Percentiles rank a stretch among this genome's conserved stretches.
Conservation (phyloP, 2,888 invertebrate genomes). For the Brachyptera putata region DNA sequence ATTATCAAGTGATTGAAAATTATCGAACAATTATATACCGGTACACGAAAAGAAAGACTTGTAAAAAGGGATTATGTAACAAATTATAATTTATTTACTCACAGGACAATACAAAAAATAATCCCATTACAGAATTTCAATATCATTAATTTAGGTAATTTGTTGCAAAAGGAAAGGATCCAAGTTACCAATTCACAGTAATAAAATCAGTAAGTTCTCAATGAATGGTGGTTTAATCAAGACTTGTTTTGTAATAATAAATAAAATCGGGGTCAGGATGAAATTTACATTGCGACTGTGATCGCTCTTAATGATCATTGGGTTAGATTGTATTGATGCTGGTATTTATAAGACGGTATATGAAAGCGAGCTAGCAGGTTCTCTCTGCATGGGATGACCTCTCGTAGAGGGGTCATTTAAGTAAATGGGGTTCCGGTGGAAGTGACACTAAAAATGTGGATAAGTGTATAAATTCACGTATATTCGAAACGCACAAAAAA, state of each 20-base stretch:
- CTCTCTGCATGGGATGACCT: neutral
- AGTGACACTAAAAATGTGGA: too few species aligned
- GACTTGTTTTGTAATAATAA: too few species aligned
- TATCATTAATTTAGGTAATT: neutral
- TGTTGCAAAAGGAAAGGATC: too few species aligned
- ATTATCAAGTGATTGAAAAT: too few species aligned
- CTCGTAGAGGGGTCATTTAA: too few species aligned
- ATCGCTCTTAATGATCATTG: neutral
- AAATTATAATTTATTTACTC: constrained; percentile 5
- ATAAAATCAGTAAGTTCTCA: neutral
- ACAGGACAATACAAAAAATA: neutral
- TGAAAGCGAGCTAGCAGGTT: neutral
- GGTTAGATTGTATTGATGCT: neutral
- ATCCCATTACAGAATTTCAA: neutral
- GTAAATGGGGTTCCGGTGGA: too few species aligned
- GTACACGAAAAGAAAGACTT: too few species aligned
- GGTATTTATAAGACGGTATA: neutral
- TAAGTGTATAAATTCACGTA: too few species aligned
- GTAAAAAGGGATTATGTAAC: too few species aligned
- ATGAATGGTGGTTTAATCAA: too few species aligned
- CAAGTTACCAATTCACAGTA: neutral
- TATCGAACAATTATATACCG: too few species aligned
- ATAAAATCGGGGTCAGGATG: neutral
- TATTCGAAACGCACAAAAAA: too few species aligned
- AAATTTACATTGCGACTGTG: neutral